Base-by-base conservation (phyloP, 2,113 vertebrate genomes). In the Nannospalax galili region DNA sequence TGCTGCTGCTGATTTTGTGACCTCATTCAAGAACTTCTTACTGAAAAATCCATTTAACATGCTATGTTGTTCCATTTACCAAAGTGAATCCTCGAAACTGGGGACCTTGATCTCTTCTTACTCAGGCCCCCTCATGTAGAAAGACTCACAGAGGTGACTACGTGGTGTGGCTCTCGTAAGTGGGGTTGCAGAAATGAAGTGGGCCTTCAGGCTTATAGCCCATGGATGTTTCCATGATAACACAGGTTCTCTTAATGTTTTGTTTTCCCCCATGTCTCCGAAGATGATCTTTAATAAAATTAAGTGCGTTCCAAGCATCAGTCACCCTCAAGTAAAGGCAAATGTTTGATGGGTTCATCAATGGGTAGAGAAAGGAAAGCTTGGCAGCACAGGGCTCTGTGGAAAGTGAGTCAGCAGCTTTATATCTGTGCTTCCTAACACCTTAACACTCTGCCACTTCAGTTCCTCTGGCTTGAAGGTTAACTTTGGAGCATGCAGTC, bases 391-490 rank as follows among this genome's bases (percentile, higher is more conserved):
- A 84, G 72, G 52, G 17, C 37, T 95, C 40, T 56, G 69, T 12
- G 17, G 65, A 32, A 64, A 35, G 3, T 93, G 94, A 77, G 75
- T 95, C 89, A 93, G 60, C 30, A 28, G 37, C n/a, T 75, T 67
- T 90, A 7, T 12, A 0, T 8, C 70, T 93, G 7, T 30, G 84
- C 95, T 95, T 95, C 75, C 60, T 22, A 77, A 73, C 0, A 15
- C 79, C 26, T n/a, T 78, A n/a, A 37, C 24, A 17, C 28, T 32
- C 52, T 28, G 52, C 52, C 12, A 0, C 45, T 75, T 42, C 52
- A 52, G 3, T 42, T 64, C 26, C n/a, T 92, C 15, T 22, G 58
- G 81, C 17, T 3, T 45, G n/a, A 1, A 1, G 84, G 30, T 4
- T 91, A 35, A 30, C 60, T 80, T 16, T 30, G 73, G 69, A 48